Evolutionary conservation across 2,888 invertebrate species (phyloP).

Genomic region (Deilephila elpenor): DNA sequence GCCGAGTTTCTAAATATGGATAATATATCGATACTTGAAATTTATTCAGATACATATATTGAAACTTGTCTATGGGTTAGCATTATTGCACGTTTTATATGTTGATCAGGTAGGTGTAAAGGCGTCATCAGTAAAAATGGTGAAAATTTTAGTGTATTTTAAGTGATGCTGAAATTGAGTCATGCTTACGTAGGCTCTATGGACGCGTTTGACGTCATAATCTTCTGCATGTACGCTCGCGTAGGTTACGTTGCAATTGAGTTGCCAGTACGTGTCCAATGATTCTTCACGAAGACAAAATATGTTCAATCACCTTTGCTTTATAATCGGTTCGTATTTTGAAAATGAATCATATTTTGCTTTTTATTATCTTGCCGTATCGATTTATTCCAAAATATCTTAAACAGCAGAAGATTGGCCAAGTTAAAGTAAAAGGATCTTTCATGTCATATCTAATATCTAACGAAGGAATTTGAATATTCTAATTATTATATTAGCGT

Average conservation of each 20-base stretch:
- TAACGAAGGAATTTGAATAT: too few species aligned
- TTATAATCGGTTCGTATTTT: background rate
- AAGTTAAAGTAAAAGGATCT: too few species aligned
- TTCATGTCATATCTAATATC: too few species aligned
- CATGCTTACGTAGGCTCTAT: background rate
- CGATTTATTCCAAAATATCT: too few species aligned
- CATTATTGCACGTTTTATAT: too few species aligned
- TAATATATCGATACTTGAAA: too few species aligned
- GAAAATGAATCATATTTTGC: background rate
- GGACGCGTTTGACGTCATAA: constrained; percentile 6
- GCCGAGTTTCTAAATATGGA: background rate
- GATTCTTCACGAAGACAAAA: background rate
- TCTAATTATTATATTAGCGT: too few species aligned
- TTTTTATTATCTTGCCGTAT: too few species aligned
- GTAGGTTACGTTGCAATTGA: background rate
- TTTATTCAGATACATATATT: too few species aligned
- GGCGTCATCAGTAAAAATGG: background rate
- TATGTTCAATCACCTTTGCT: background rate
- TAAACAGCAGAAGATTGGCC: too few species aligned
- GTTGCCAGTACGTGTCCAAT: background rate
- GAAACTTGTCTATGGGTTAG: too few species aligned
- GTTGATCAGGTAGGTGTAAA: too few species aligned
- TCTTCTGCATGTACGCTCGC: background rate
- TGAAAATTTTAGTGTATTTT: background rate
- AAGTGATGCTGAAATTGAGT: background rate